Base-by-base conservation (phyloP, 2,113 vertebrate genomes). In the Aegotheles bennettii region DNA sequence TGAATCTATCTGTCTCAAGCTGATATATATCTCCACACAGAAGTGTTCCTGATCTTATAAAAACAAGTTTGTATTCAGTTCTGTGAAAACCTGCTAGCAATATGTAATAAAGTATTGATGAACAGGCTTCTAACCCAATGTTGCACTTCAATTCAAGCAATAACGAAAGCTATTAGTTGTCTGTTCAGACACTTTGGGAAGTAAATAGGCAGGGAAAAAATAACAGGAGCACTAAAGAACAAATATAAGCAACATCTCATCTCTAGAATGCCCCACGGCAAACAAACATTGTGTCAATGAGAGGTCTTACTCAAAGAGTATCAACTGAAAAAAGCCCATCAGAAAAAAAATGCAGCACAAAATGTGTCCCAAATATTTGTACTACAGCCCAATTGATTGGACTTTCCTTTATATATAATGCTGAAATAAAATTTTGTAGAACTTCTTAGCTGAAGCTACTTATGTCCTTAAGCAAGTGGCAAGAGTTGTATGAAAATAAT, bases 21-120 rank as follows among this genome's bases (percentile, higher is more conserved):
- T 64, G 73, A 65, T 71, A 51, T 18, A 82, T 77, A 76, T 61
- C 45, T 50, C 12, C 35, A 67, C 2, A 4, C 11, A 73, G 40
- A 64, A 79, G 3, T 31, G 14, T n/a, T 94, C 40, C 35, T 79
- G 29, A 53, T 84, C 48, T 86, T 79, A 94, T 14, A 57, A 71
- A 93, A 94, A 2, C 28, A 63, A 89, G 33, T 51, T 89, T 92
- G 33, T 43, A 84, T 92, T 89, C 74, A 64, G 45, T 36, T 48
- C 40, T 65, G 7, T 3, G 3, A 85, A 85, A 40, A 18, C 10
- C 25, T 85, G 25, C 7, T 65, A 71, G 63, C 65, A 63, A 96
- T 91, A 93, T 87, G 65, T 82, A 78, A 94, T 54, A 73, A 94
- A 64, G 31, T 65, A 75, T 79, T 91, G 36, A 91, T 60, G 57